Conservation (phyloP, 2,113 vertebrate species). For the Rissa tridactyla region DNA sequence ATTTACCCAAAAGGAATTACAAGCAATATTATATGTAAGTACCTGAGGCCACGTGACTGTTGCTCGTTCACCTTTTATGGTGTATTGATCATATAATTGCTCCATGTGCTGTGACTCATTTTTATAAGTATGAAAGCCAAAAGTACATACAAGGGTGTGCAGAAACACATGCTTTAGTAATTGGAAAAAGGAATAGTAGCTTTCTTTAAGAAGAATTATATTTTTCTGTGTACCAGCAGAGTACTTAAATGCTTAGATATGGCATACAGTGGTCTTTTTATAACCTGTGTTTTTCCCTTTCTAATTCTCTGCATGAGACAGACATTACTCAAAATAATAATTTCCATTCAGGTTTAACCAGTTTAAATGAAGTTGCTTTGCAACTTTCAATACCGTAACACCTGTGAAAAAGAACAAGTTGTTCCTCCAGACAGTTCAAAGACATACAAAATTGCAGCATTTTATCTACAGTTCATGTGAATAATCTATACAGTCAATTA, state of each 20-base stretch:
- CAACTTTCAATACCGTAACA: background rate
- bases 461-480: constrained; percentile 1
- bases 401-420: background rate
- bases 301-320: background rate
- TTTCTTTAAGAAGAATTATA: background rate
- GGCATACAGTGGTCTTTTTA: background rate
- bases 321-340: constrained; percentile 19
- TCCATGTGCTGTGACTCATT: background rate
- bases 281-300: background rate
- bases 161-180: background rate
- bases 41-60: background rate
- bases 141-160: background rate
- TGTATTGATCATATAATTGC: background rate
- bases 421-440: background rate
- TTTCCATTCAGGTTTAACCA: background rate
- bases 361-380: background rate
- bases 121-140: background rate
- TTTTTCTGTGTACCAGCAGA: background rate
- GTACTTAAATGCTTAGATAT: background rate
- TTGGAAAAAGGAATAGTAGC: background rate
- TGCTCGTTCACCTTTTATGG: background rate
- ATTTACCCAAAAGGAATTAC: background rate
- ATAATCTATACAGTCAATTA: background rate
- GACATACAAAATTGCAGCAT: background rate
- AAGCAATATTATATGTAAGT: background rate